Conservation (phyloP, 2,113 vertebrate genomes). For the Nymphicus hollandicus region DNA sequence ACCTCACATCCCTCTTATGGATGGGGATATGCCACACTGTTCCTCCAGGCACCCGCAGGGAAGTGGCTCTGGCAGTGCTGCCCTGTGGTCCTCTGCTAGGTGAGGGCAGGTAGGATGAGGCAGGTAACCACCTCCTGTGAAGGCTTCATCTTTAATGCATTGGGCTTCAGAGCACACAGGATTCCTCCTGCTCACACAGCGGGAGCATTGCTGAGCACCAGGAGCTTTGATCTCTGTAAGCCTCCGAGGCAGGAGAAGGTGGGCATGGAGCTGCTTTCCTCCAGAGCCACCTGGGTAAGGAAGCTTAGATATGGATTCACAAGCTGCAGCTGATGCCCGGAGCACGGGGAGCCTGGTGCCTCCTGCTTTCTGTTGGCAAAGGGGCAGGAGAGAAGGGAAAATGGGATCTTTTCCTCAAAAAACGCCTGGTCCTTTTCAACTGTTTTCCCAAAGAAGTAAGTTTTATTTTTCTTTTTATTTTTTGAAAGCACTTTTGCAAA, state of each 20-base stretch:
- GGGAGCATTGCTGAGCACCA: not conserved
- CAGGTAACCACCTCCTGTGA: not conserved
- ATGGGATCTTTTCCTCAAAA: not conserved
- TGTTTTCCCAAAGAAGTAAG: not conserved
- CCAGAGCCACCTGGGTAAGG: not conserved
- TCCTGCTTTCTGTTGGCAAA: not conserved
- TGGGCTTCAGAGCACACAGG: fast-evolving
- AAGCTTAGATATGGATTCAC: not conserved
- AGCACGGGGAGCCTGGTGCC: fast-evolving
- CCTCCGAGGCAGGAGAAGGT: not conserved
- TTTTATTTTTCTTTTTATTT: not conserved
- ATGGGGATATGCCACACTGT: not conserved
- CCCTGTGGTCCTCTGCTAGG: not conserved
- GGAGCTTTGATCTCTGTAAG: not conserved
- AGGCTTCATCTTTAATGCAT: not conserved
- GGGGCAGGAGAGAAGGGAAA: not conserved
- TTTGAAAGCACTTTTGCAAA: not conserved
- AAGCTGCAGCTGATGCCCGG: not conserved
- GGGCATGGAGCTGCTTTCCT: not conserved
- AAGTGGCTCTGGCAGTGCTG: not conserved
- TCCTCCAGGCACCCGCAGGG: not conserved
- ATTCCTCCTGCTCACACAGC: not conserved
- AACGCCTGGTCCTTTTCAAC: fast-evolving
- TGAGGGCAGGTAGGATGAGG: not conserved
- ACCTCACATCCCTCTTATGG: not conserved